These are phyloP conservation scores for Stratiolaelaps scimitus DNA, from an alignment of 1,140 invertebrate genomes.

Conservation along the genomic window DNA sequence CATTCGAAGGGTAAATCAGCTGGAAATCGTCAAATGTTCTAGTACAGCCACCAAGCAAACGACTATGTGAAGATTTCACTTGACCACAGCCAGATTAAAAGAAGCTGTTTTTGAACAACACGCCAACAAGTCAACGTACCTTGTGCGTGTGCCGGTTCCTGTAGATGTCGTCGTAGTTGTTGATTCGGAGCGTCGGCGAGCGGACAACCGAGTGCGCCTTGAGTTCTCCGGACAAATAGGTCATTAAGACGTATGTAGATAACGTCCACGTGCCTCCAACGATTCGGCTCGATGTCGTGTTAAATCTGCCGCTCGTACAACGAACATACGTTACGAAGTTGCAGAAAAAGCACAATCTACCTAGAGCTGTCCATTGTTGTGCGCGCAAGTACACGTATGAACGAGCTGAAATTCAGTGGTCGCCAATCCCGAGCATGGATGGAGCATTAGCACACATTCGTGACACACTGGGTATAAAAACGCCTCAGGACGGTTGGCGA, in stretches of 20 bases:
- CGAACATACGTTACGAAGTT: no score
- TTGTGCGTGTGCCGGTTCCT: neutral
- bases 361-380: no score
- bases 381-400: no score
- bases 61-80: neutral
- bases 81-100: neutral
- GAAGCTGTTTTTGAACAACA: neutral
- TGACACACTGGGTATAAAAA: no score
- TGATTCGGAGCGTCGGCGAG: conserved; percentile 3
- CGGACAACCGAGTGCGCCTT: neutral
- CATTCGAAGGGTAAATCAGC: neutral
- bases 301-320: no score
- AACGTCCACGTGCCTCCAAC: conserved; percentile 8
- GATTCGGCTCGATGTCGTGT: neutral
- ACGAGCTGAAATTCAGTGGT: no score
- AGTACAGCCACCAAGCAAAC: neutral
- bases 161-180: neutral
- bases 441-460: no score
- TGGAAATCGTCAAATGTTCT: no score
- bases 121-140: neutral
- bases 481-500: no score
- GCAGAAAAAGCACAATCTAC: no score
- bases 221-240: conserved; percentile 3
- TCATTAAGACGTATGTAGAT: neutral
- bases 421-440: no score